Conservation (phyloP, 2,113 vertebrate genomes). For the Typhlomys cinereus region DNA sequence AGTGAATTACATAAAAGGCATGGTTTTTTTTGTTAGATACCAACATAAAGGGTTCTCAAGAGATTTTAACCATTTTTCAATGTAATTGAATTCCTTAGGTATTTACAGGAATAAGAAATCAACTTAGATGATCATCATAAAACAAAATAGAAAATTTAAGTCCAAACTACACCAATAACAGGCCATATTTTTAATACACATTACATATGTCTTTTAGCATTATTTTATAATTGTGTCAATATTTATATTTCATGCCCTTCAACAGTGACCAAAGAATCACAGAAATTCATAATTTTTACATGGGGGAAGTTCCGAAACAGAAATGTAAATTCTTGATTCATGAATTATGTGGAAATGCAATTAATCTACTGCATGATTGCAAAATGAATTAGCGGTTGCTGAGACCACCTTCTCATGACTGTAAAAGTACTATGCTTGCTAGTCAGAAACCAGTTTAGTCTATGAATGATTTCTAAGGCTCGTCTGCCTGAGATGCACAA, state of each 20-base stretch:
- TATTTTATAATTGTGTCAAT: background rate
- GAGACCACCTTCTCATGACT: background rate
- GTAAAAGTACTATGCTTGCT: background rate
- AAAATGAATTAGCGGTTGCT: background rate
- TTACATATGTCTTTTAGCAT: background rate
- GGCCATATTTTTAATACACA: background rate
- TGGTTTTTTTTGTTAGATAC: background rate
- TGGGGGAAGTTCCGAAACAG: background rate
- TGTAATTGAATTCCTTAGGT: background rate
- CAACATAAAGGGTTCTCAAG: background rate
- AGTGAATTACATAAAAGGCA: constrained; percentile 26
- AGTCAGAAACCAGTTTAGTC: background rate
- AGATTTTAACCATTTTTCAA: background rate
- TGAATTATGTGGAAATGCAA: background rate
- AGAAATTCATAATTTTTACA: background rate
- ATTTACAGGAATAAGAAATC: constrained; percentile 24
- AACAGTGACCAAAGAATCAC: background rate
- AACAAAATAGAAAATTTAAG: constrained; percentile 20
- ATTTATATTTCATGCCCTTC: constrained; percentile 9
- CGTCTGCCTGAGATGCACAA: background rate
- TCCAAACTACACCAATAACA: background rate
- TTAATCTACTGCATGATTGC: background rate
- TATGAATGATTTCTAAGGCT: background rate
- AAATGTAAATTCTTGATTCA: background rate
- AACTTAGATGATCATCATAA: background rate